phyloP scores from a whole-genome alignment of 1,140 invertebrate species.

The Hypothenemus hampei region DNA sequence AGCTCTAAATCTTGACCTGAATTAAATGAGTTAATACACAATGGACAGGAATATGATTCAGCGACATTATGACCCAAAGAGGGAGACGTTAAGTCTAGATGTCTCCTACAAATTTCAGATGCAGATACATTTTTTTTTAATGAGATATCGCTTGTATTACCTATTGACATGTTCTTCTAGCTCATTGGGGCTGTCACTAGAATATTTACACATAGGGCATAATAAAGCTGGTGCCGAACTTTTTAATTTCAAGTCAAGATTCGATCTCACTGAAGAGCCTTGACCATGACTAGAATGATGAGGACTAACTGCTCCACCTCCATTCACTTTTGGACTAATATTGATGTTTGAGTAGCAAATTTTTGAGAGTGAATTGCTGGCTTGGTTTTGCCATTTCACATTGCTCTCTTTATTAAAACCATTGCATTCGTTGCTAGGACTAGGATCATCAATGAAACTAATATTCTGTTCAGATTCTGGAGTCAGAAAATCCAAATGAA shows the following conservation, averaged over 20 bases:
- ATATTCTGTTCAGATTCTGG: conserved; percentile 58
- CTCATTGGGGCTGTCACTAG: conserved; percentile 64
- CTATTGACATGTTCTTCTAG: conserved; percentile 82
- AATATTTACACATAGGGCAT: conserved; percentile 77
- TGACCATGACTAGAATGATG: conserved; percentile 48
- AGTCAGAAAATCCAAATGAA: conserved; percentile 73
- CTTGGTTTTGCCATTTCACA: conserved; percentile 37
- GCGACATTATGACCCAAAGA: conserved; percentile 48
- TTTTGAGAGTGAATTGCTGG: conserved; percentile 31
- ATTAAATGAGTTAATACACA: conserved; percentile 67
- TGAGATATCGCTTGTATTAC: conserved; percentile 40
- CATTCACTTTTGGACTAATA: conserved; percentile 43
- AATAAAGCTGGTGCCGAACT: conserved; percentile 48
- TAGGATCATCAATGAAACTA: conserved; percentile 59
- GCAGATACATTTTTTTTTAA: too few relatives aligned
- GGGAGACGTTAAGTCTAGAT: conserved; percentile 79
- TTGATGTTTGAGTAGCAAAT: conserved; percentile 43
- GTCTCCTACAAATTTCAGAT: conserved; percentile 48
- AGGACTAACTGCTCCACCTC: conserved; percentile 40
- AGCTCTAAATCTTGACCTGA: conserved; percentile 73
- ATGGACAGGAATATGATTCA: conserved; percentile 57
- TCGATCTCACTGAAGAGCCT: conserved; percentile 58
- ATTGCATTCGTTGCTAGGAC: conserved; percentile 46
- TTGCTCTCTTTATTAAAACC: conserved; percentile 35
- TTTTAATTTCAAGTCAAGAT: conserved; percentile 60